Evolutionary conservation across 2,888 invertebrate species (phyloP), one percentile per base, ranked within the genome.

Genomic region (Rhagonycha lutea): DNA sequence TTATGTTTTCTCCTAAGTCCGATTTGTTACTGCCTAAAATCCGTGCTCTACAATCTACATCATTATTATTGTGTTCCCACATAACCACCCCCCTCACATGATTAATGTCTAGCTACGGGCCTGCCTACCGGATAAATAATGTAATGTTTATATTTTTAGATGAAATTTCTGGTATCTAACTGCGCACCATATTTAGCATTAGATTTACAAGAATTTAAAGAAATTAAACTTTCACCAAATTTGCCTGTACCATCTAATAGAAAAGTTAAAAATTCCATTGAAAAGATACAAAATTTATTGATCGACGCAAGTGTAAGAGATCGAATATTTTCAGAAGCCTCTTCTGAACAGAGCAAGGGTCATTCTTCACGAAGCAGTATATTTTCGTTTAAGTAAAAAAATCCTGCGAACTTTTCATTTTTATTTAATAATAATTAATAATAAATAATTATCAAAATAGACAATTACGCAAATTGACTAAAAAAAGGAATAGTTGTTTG

Each of bases 121-220:
- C 18, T 18, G 18, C 18, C 18, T 32, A 32, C 12, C 12, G n/a
- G n/a, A 47, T 47, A 3, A 47, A 47, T 18, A 18, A 47, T 47
- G n/a, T 47, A 68, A 71, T 61, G 60, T 69, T 76, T 2, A 28
- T 81, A 80, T 76, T 84, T 83, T 10, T 82, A 91, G 90, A 90
- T 91, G 89, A 82, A 85, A n/a, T 84, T 86, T 14, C 88, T 90
- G 14, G 91, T 92, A 2, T 87, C 86, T 4, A 86, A 88, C 65
- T 90, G 92, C 0, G 91, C 92, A 0, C 92, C 92, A 0, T 91
- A 91, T 84, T 85, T 92, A 65, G 90, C 91, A 0, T 83, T 92
- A 75, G 88, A 88, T 75, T 87, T 90, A 32, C 86, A 87, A 75
- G 89, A 90, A 10, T 88, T 90, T 61, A 86, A 88, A 12, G 89